Conservation (phyloP, 2,888 invertebrate genomes). For the Timema podura region DNA sequence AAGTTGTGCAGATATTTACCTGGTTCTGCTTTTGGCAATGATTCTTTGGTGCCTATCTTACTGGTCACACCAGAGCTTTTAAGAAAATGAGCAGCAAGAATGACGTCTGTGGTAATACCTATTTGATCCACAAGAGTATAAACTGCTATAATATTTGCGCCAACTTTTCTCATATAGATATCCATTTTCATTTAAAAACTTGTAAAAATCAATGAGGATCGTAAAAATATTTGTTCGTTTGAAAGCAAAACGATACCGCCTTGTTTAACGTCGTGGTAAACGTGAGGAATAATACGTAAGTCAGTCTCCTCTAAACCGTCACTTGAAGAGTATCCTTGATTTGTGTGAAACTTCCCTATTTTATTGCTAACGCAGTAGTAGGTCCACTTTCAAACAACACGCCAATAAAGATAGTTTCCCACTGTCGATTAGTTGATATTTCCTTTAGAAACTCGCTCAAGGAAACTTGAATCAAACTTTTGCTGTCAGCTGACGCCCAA, state of each 20-base stretch:
- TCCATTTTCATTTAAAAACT: not conserved
- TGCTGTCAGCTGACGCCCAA: not conserved
- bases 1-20: not conserved
- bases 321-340: too few species aligned
- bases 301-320: not conserved
- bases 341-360: too few species aligned
- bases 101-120: not conserved
- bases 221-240: not conserved
- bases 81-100: not conserved
- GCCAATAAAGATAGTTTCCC: not conserved
- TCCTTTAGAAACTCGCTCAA: not conserved
- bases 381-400: not conserved
- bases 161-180: not conserved
- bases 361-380: not conserved
- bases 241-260: not conserved
- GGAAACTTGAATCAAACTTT: not conserved
- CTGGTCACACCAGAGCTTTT: not conserved
- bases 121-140: not conserved
- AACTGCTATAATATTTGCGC: conserved; percentile 1
- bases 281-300: not conserved
- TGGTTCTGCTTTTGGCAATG: not conserved
- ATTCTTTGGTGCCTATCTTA: not conserved
- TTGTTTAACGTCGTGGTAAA: not conserved
- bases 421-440: not conserved
- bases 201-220: not conserved